These are phyloP conservation scores for Chondrosia reniformis DNA, from an alignment of 37 sponge, comb jelly and placozoan genomes.

Conservation along the genomic window DNA sequence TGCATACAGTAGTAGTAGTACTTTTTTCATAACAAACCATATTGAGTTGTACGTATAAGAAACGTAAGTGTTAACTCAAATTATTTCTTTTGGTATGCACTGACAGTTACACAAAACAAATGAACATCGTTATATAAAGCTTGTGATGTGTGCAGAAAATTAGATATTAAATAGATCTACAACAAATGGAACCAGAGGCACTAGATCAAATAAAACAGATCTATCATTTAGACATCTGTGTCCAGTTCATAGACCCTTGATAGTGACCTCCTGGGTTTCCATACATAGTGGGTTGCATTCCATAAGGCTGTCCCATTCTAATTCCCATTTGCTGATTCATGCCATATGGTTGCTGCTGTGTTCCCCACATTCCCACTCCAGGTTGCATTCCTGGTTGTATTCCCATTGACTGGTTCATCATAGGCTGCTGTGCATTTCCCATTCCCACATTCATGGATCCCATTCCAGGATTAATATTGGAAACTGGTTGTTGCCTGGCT, in stretches of 20 bases:
- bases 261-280: neutral
- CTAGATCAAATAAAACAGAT: too few species aligned
- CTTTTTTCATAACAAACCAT: too few species aligned
- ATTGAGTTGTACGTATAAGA: too few species aligned
- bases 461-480: slow-evolving; percentile 28
- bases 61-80: too few species aligned
- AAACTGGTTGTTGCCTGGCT: too few species aligned
- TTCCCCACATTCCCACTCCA: slow-evolving; percentile 40
- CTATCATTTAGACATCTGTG: neutral
- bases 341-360: neutral
- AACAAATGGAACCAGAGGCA: neutral
- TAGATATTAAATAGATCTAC: neutral
- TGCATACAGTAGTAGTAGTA: too few species aligned
- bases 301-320: slow-evolving; percentile 24
- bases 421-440: neutral
- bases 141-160: neutral
- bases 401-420: slow-evolving; percentile 22
- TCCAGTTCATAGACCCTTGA: slow-evolving; percentile 10
- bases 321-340: slow-evolving; percentile 44
- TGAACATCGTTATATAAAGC: neutral
- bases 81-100: too few species aligned
- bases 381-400: slow-evolving; percentile 29
- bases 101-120: too few species aligned
- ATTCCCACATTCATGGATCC: slow-evolving; percentile 7
- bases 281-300: neutral